These are phyloP conservation scores for Poecilia latipinna DNA, from an alignment of 2,113 vertebrate species.

Conservation along the genomic window DNA sequence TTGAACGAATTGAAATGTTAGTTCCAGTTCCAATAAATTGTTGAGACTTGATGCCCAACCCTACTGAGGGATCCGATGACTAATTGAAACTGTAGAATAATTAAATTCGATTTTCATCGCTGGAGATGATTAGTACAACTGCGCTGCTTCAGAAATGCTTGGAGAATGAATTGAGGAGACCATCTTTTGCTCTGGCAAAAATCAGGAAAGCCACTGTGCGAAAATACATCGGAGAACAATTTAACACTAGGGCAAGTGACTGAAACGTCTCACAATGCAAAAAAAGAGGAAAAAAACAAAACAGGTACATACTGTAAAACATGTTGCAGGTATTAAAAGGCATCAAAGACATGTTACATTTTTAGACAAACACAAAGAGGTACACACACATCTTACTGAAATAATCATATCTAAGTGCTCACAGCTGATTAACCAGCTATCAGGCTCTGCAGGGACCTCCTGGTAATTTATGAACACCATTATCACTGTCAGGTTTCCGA, in stretches of 20 bases:
- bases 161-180: not conserved
- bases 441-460: slow-evolving; percentile 33
- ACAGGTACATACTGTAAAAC: not conserved
- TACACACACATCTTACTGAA: slow-evolving; percentile 14
- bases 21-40: no score
- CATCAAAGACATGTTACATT: not conserved
- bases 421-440: slow-evolving; percentile 55
- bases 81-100: no score
- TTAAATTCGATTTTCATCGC: no score
- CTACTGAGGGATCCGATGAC: no score
- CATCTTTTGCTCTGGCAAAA: not conserved
- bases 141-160: not conserved
- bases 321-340: slow-evolving; percentile 6
- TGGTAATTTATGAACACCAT: slow-evolving; percentile 44
- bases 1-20: no score
- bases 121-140: not conserved
- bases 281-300: not conserved
- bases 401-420: slow-evolving; percentile 30
- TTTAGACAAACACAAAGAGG: not conserved
- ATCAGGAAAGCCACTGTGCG: not conserved
- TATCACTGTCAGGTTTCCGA: slow-evolving; percentile 32
- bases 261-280: not conserved
- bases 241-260: not conserved
- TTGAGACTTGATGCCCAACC: no score
- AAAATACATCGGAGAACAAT: not conserved